A percentile compares a stretch with the other conserved stretches of the same genome.
Evolutionary conservation across 1,140 invertebrate species (phyloP).

Genomic region (Drosophila pseudoobscura): DNA sequence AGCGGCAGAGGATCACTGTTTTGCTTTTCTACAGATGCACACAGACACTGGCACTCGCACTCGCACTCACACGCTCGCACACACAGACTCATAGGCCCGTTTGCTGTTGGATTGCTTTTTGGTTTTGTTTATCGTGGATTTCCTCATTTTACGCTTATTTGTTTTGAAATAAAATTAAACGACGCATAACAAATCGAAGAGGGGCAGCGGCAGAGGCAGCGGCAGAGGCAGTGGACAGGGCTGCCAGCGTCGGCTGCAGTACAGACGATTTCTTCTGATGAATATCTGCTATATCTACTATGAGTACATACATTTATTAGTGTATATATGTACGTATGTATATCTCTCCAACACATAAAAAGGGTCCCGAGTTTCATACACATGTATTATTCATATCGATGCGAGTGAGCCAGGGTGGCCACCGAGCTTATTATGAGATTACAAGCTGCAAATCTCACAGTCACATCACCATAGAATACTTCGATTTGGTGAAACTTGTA

Average conservation of each 20-base stretch:
- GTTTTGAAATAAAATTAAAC: slow-evolving; percentile 77
- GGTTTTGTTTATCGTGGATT: slow-evolving; percentile 73
- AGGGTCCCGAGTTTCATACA: too few relatives aligned
- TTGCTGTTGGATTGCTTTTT: slow-evolving; percentile 44
- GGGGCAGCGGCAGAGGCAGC: too few relatives aligned
- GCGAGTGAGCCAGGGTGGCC: too few relatives aligned
- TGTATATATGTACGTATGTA: neutral
- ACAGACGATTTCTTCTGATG: neutral
- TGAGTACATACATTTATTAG: neutral
- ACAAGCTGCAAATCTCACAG: too few relatives aligned
- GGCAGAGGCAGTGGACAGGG: too few relatives aligned
- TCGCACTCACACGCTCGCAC: slow-evolving; percentile 3
- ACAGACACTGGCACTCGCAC: slow-evolving; percentile 4
- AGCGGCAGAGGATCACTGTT: slow-evolving; percentile 13
- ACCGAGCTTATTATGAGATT: too few relatives aligned
- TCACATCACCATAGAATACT: too few relatives aligned
- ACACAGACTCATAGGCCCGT: slow-evolving; percentile 48
- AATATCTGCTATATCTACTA: neutral
- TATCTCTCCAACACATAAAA: too few relatives aligned
- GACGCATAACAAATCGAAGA: slow-evolving; percentile 63
- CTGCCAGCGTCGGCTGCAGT: too few relatives aligned
- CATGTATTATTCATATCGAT: neutral
- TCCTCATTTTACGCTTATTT: slow-evolving; percentile 76
- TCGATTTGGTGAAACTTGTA: too few relatives aligned
- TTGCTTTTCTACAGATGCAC: slow-evolving; percentile 40